Evolutionary conservation across 2,113 vertebrate genomes (phyloP).

Genomic region (Nematolebias whitei): DNA sequence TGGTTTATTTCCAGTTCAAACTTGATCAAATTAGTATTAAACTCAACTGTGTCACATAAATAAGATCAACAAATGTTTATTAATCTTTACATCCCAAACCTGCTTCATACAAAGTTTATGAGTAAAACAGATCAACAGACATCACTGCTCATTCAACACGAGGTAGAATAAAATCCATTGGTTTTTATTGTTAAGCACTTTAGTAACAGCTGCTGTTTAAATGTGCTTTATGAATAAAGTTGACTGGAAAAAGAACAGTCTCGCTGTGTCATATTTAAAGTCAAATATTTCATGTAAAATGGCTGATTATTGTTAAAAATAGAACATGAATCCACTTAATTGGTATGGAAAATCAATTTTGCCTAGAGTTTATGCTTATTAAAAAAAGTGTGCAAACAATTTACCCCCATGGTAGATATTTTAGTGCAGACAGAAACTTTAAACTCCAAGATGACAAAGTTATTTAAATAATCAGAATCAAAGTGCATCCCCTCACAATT

Average conservation of each 20-base stretch:
- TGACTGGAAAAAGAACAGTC: background rate
- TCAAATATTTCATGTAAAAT: background rate
- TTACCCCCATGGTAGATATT: background rate
- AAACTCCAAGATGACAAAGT: background rate
- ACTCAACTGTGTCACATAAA: too few relatives aligned
- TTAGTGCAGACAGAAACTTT: background rate
- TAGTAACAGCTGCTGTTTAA: too few relatives aligned
- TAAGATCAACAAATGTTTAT: background rate
- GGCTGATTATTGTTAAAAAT: background rate
- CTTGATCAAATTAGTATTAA: too few relatives aligned
- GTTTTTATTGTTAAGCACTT: too few relatives aligned
- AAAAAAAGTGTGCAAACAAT: background rate
- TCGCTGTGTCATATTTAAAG: background rate
- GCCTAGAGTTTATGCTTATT: conserved; percentile 1
- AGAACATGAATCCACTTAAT: background rate
- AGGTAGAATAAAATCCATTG: too few relatives aligned
- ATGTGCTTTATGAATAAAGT: too few relatives aligned
- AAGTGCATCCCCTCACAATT: background rate
- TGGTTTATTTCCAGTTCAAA: too few relatives aligned
- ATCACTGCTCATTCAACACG: background rate
- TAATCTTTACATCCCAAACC: background rate
- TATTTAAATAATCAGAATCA: background rate
- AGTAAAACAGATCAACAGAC: background rate
- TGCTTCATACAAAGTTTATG: background rate
- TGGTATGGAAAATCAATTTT: too few relatives aligned